A percentile compares a stretch with the other conserved stretches of the same genome.
Evolutionary conservation across 2,113 vertebrate species (phyloP).

Genomic region (Pelmatolapia mariae): DNA sequence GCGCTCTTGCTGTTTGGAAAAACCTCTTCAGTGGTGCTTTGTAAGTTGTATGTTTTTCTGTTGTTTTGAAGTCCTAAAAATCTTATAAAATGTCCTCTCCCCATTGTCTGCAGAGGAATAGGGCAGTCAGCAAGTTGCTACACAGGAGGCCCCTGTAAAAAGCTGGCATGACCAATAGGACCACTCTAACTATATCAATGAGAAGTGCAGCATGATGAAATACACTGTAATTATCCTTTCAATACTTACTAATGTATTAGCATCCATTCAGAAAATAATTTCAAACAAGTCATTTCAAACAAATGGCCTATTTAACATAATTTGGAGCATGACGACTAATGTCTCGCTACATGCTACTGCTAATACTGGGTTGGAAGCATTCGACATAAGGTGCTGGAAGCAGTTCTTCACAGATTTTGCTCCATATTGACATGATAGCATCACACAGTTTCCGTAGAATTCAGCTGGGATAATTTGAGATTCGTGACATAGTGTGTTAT

Average conservation of each 20-base stretch:
- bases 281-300: not conserved
- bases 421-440: not conserved
- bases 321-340: not conserved
- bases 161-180: not conserved
- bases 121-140: not conserved
- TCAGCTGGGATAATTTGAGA: not conserved
- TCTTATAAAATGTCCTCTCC: not conserved
- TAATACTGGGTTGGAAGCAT: not conserved
- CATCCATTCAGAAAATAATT: not conserved
- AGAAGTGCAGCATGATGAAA: not conserved
- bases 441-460: not conserved
- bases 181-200: not conserved
- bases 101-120: not conserved
- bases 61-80: not conserved
- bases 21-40: not conserved
- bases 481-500: not conserved
- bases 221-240: not conserved
- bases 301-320: not conserved
- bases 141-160: not conserved
- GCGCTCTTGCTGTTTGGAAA: not conserved
- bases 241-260: not conserved
- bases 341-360: not conserved
- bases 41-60: not conserved
- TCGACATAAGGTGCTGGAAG: not conserved
- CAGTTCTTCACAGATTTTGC: not conserved